Conservation (phyloP, 2,113 vertebrate genomes). For the Solea senegalensis region DNA sequence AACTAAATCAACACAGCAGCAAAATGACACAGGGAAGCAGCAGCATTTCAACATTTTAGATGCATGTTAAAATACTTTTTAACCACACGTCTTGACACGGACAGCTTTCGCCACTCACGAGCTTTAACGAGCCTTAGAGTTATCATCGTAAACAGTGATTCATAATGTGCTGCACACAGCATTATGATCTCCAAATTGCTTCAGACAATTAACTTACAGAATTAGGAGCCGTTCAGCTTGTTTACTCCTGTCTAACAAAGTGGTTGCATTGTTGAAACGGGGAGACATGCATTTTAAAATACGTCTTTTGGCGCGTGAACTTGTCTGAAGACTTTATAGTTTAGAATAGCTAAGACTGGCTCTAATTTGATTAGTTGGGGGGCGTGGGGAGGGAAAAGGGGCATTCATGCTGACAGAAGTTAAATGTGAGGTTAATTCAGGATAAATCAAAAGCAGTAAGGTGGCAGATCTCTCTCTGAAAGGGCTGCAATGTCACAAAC, state of each 20-base stretch:
- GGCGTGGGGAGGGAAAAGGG: constrained; percentile 30
- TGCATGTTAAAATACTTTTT: constrained; percentile 70
- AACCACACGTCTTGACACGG: constrained; percentile 41
- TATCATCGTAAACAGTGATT: constrained; percentile 54
- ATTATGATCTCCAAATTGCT: constrained; percentile 71
- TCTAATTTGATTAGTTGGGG: constrained; percentile 69
- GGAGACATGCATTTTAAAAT: constrained; percentile 61
- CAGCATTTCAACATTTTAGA: constrained; percentile 74
- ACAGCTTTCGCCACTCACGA: constrained; percentile 30
- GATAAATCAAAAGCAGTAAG: constrained; percentile 62
- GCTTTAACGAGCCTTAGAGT: constrained; percentile 28
- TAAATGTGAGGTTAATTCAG: constrained; percentile 70
- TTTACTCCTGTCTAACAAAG: constrained; percentile 16
- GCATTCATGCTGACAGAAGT: constrained; percentile 73
- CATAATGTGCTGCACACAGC: constrained; percentile 77
- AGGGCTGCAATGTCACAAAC: too few relatives aligned
- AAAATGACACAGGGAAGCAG: constrained; percentile 60
- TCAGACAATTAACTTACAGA: constrained; percentile 39
- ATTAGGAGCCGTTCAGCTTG: constrained; percentile 41
- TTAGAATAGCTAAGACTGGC: constrained; percentile 56
- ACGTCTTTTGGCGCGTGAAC: constrained; percentile 30
- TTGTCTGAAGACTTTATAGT: constrained; percentile 46
- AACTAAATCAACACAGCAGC: constrained; percentile 63
- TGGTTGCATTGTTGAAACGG: constrained; percentile 28
- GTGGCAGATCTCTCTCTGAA: constrained; percentile 32